Evolutionary conservation across 2,113 vertebrate species (phyloP).

Genomic region (Thermophis baileyi): DNA sequence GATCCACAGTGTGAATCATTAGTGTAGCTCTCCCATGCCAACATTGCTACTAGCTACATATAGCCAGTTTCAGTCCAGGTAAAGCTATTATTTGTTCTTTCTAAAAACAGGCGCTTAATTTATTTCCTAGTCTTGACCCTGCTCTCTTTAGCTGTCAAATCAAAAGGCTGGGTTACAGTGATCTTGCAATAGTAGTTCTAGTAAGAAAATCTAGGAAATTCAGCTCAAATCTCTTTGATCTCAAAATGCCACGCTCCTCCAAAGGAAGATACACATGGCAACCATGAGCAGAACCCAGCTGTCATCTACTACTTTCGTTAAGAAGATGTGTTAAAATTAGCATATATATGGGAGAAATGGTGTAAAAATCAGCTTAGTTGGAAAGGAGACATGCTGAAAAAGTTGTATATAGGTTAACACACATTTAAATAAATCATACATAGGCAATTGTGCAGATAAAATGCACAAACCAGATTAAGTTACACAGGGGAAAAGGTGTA

Average conservation of each 20-base stretch:
- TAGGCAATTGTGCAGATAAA: not conserved
- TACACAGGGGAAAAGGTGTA: not conserved
- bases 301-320: not conserved
- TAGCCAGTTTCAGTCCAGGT: conserved; percentile 24
- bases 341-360: not conserved
- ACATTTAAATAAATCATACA: not conserved
- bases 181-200: not conserved
- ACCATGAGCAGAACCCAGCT: not conserved
- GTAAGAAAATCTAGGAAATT: not conserved
- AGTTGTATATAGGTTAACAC: not conserved
- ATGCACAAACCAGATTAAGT: not conserved
- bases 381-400: not conserved
- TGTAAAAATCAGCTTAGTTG: not conserved
- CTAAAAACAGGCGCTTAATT: not conserved
- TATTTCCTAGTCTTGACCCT: not conserved
- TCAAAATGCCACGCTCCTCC: not conserved
- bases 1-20: conserved; percentile 50
- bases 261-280: not conserved
- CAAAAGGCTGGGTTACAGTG: not conserved
- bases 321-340: not conserved
- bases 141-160: not conserved
- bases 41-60: conserved; percentile 44
- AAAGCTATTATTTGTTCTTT: conserved; percentile 9
- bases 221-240: not conserved
- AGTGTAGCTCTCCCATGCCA: conserved; percentile 39